A percentile compares a stretch with the other conserved stretches of the same genome.
Evolutionary conservation across 2,797 vertebrate genomes (phyloP).

Genomic region (Odontamblyopus rebecca): DNA sequence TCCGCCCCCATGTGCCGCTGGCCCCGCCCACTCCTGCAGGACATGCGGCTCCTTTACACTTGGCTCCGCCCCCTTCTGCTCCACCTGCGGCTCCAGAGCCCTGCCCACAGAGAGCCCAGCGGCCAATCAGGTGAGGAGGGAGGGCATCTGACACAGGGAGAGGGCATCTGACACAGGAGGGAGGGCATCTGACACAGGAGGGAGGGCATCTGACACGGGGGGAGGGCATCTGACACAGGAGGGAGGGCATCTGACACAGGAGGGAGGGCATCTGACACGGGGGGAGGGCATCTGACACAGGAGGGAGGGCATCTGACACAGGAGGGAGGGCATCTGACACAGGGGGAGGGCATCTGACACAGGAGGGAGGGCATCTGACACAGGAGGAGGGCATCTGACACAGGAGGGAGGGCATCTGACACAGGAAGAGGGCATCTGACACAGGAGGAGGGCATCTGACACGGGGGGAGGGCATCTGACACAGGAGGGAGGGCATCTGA

Average conservation of each 20-base stretch:
- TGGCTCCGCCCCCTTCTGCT: conserved; percentile 79
- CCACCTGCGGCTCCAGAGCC: conserved; percentile 79
- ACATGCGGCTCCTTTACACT: conserved; percentile 53
- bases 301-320: too few relatives aligned
- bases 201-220: neutral
- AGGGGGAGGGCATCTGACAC: too few relatives aligned
- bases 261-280: neutral
- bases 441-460: too few relatives aligned
- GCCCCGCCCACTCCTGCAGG: neutral
- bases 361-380: too few relatives aligned
- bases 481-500: too few relatives aligned
- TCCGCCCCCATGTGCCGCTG: neutral
- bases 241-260: neutral
- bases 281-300: too few relatives aligned
- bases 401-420: too few relatives aligned
- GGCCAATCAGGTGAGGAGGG: conserved; percentile 55
- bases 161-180: neutral
- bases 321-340: too few relatives aligned
- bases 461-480: too few relatives aligned
- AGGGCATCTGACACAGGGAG: neutral
- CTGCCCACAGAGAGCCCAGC: conserved; percentile 29
- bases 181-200: neutral
- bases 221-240: neutral
- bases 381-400: too few relatives aligned
- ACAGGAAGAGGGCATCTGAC: too few relatives aligned